These are phyloP conservation scores for Dipodomys ordii DNA, from an alignment of 2,113 vertebrate genomes.

Conservation along the genomic window DNA sequence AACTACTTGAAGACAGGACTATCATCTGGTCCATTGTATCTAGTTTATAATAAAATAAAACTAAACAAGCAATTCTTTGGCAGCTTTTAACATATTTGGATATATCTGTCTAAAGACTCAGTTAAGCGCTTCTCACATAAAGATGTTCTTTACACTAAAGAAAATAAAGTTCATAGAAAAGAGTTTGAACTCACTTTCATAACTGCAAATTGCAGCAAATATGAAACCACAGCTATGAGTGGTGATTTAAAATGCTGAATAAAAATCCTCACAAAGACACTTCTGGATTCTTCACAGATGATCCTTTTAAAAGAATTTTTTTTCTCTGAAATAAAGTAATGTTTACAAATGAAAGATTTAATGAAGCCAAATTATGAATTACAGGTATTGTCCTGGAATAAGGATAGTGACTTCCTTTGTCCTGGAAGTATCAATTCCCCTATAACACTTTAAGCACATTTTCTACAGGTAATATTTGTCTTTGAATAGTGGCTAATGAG, in stretches of 20 bases:
- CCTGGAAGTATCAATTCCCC: neutral
- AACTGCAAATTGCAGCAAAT: neutral
- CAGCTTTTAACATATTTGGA: neutral
- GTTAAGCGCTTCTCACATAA: neutral
- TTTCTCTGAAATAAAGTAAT: neutral
- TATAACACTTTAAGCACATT: slow-evolving; percentile 31
- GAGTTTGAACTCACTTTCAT: neutral
- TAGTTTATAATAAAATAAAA: neutral
- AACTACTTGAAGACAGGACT: neutral
- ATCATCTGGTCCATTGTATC: neutral
- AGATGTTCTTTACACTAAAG: neutral
- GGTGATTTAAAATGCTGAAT: slow-evolving; percentile 21
- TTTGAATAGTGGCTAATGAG: neutral
- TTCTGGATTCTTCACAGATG: slow-evolving; percentile 18
- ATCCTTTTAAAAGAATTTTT: slow-evolving; percentile 30
- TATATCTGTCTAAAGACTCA: neutral
- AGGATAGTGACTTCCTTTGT: neutral
- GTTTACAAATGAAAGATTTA: neutral
- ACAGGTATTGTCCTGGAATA: neutral
- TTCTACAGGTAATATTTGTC: slow-evolving; percentile 37
- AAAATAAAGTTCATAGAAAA: neutral
- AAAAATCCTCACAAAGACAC: neutral
- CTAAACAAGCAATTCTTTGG: neutral
- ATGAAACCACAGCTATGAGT: neutral
- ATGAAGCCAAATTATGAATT: neutral